Conservation (phyloP, 2,797 vertebrate genomes). For the Babyrousa celebensis region DNA sequence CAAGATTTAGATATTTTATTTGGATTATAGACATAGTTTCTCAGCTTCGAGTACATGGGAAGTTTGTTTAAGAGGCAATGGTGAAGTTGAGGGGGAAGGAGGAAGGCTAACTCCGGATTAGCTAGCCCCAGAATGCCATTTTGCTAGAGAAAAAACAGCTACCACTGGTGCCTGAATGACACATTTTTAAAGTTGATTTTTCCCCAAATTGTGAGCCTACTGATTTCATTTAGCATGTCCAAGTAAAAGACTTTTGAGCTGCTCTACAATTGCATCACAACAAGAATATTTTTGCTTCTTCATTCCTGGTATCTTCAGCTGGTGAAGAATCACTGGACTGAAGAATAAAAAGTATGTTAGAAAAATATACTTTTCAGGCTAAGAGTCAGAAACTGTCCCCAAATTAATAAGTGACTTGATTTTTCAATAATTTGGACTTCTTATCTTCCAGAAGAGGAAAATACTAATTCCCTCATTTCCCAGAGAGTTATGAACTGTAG, state of each 20-base stretch:
- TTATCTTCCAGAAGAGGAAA: constrained; percentile 36
- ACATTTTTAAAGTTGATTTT: constrained; percentile 33
- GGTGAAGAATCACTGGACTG: constrained; percentile 20
- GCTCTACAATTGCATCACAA: constrained; percentile 68
- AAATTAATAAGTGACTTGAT: not conserved
- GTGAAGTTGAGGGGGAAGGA: not conserved
- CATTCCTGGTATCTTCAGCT: constrained; percentile 71
- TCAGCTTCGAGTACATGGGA: not conserved
- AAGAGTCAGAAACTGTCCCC: not conserved
- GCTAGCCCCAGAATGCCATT: constrained; percentile 54
- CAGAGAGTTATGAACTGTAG: not conserved
- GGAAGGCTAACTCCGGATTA: not conserved
- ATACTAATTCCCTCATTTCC: not conserved
- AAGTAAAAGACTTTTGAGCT: constrained; percentile 16
- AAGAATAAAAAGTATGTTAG: constrained; percentile 21
- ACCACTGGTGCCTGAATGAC: constrained; percentile 77
- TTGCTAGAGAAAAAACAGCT: constrained; percentile 66
- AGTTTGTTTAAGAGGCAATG: constrained; percentile 72
- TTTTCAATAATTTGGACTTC: constrained; percentile 17
- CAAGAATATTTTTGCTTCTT: constrained; percentile 72
- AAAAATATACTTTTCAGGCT: not conserved
- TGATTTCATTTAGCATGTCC: not conserved
- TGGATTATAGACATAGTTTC: constrained; percentile 58
- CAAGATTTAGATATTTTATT: constrained; percentile 77
- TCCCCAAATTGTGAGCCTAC: not conserved